These are phyloP conservation scores for Zapornia atra DNA, from an alignment of 2,113 vertebrate species.

Conservation along the genomic window DNA sequence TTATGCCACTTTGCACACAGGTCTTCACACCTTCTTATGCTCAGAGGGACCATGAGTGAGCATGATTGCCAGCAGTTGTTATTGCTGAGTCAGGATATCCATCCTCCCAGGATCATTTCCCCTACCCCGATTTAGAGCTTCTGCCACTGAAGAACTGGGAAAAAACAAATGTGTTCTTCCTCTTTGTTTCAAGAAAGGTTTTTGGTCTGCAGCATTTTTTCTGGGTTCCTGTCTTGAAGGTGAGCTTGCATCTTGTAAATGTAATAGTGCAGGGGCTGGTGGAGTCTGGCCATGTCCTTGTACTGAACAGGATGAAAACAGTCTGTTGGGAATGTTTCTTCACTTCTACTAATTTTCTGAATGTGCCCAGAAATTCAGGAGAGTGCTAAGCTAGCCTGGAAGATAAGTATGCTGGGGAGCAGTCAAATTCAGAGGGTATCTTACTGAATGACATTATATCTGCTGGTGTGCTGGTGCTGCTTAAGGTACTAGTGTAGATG, in stretches of 20 bases:
- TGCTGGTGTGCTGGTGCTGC: background rate
- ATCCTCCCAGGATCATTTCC: background rate
- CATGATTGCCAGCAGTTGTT: background rate
- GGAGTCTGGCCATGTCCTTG: background rate
- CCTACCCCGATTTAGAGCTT: background rate
- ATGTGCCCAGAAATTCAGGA: background rate
- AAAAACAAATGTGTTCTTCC: background rate
- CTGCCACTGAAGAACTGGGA: background rate
- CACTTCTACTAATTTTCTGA: background rate
- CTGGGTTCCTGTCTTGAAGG: background rate
- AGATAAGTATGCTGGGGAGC: background rate
- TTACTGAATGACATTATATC: background rate
- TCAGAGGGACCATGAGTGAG: background rate
- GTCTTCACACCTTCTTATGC: background rate
- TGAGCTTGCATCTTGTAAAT: background rate
- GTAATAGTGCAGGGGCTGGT: background rate
- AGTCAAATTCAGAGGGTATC: background rate
- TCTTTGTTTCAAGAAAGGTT: background rate
- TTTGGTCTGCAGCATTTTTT: background rate
- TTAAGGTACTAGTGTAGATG: background rate
- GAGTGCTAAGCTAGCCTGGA: background rate
- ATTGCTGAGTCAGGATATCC: background rate
- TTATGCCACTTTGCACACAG: background rate
- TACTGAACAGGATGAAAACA: background rate
- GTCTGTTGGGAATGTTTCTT: background rate